Evolutionary conservation across 2,888 invertebrate genomes (phyloP).

Genomic region (Drosophila tanythrix): DNA sequence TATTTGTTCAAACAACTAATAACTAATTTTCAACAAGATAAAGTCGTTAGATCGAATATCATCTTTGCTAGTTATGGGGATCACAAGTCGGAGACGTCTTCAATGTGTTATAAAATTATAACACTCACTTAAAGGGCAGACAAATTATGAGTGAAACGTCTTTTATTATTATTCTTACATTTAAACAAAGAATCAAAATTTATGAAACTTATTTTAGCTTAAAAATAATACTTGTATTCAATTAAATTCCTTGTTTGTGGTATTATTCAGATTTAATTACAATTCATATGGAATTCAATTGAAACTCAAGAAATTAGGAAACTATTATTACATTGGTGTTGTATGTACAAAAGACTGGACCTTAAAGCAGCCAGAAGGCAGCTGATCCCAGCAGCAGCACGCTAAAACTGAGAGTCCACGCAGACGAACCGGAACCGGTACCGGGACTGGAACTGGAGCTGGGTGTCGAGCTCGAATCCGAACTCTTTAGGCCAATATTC

Average conservation of each 20-base stretch:
- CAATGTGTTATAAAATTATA: neutral
- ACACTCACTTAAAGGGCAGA: neutral
- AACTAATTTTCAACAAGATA: neutral
- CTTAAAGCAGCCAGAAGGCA: slow-evolving; percentile 35
- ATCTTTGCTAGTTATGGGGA: neutral
- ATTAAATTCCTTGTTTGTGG: neutral
- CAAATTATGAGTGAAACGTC: neutral
- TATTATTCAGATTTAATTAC: neutral
- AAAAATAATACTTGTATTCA: neutral
- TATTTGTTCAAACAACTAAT: neutral
- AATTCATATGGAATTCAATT: neutral
- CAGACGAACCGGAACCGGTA: slow-evolving; percentile 1
- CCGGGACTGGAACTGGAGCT: neutral
- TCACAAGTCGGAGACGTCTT: neutral
- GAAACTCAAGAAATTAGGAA: slow-evolving; percentile 29
- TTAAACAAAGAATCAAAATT: slow-evolving; percentile 55
- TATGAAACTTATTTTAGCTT: slow-evolving; percentile 3
- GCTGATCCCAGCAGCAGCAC: slow-evolving; percentile 20
- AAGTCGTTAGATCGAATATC: neutral
- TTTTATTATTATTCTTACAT: slow-evolving; percentile 39
- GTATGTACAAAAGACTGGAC: slow-evolving; percentile 3
- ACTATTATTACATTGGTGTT: slow-evolving; percentile 23
- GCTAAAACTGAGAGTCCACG: slow-evolving; percentile 16
- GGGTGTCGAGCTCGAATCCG: slow-evolving; percentile 8
- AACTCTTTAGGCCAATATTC: slow-evolving; percentile 34